Base-by-base conservation (phyloP, 2,888 invertebrate species). In the Hoplodrina blanda region DNA sequence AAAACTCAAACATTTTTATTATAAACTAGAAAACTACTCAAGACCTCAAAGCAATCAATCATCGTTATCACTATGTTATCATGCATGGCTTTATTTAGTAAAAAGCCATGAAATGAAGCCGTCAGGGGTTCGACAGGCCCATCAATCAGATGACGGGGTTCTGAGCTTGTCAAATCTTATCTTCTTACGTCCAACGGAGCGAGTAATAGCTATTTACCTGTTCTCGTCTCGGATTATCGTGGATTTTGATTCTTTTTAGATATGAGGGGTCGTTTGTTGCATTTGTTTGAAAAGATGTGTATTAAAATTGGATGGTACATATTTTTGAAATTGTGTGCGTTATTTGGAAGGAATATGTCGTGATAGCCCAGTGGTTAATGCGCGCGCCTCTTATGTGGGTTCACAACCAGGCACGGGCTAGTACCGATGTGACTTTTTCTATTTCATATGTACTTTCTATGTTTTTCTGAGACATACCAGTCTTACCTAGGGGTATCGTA, bases 201-300 rank as follows among this genome's bases (percentile, higher is more conserved):
- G 94, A 69, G 90, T 95, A 95, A 96, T 96, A 95, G 95, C 94
- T 95, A 95, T 93, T 95, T 95, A 95, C 95, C 95, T 95, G 91
- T 86, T 87, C 87, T 88, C 89, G 84, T 89, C 90, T 88, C 89
- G 91, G 92, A 95, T 95, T 93, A 94, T 94, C 87, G 87, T 79
- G 83, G 87, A 90, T 91, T 91, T 91, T 91, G 92, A 92, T 94
- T 92, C 91, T 91, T 92, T 92, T 90, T 82, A 90, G 91, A 88
- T 87, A 85, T 83, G 81, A 89, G 91, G 87, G 85, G 83, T 87
- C 88, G 86, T 88, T 80, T 87, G 83, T 85, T 84, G 83, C 82
- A 82, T 87, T 85, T 67, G 60, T 72, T 82, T 81, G 69, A 81
- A 56, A 60, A 63, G 7, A 62, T 55, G 19, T 37, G 81, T 67